A percentile compares a stretch with the other conserved stretches of the same genome.
Evolutionary conservation across 2,113 vertebrate genomes (phyloP).

Genomic region (Phalacrocorax brasilianus): DNA sequence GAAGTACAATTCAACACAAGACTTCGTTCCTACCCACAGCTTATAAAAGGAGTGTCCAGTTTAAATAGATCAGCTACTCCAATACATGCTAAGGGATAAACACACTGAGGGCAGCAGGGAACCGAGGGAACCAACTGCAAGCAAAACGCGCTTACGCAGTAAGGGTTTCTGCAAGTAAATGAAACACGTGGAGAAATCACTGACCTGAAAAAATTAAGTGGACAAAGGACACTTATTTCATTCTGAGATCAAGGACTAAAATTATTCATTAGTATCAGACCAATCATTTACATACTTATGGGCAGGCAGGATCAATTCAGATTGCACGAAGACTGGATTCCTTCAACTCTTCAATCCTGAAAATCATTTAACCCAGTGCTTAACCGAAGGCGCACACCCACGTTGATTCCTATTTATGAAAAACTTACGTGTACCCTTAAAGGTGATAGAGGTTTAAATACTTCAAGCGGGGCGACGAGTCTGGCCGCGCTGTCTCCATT

Average conservation of each 20-base stretch:
- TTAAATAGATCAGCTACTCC: not conserved
- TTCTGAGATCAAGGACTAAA: not conserved
- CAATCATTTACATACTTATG: accelerated
- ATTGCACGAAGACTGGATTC: not conserved
- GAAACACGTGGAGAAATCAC: not conserved
- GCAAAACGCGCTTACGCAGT: accelerated
- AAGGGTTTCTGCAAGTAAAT: not conserved
- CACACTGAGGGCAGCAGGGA: not conserved
- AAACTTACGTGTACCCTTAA: accelerated
- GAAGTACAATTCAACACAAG: not conserved
- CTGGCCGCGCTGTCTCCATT: not conserved
- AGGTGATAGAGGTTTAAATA: not conserved
- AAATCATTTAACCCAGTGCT: not conserved
- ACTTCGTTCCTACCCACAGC: not conserved
- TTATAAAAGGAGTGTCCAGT: not conserved
- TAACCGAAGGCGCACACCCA: not conserved
- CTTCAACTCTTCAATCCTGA: not conserved
- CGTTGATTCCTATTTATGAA: not conserved
- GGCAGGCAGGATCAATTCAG: not conserved
- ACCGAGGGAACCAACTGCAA: not conserved
- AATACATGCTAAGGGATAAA: not conserved
- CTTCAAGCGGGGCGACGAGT: not conserved
- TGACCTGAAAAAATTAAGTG: not conserved
- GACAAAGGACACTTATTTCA: not conserved
- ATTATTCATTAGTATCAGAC: not conserved